A percentile compares a stretch with the other conserved stretches of the same genome.
Evolutionary conservation across 2,888 invertebrate genomes (phyloP).

Genomic region (Himalopsyche kuldschensis): DNA sequence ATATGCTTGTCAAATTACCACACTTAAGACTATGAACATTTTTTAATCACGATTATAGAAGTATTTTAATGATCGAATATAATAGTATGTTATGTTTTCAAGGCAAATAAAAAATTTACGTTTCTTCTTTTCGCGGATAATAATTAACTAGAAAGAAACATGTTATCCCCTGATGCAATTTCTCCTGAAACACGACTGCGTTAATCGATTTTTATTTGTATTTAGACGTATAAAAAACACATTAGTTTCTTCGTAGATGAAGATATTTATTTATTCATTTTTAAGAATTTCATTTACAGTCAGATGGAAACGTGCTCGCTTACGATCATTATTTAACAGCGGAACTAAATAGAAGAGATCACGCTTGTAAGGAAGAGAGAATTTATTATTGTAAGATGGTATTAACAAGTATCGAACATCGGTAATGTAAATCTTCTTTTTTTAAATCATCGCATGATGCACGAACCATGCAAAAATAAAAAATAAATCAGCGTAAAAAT

Average conservation of each 20-base stretch:
- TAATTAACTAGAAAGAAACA: neutral
- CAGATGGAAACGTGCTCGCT: neutral
- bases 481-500: neutral
- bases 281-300: neutral
- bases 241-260: neutral
- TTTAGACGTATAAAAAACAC: neutral
- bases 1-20: too few species aligned
- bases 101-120: too few species aligned
- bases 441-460: neutral
- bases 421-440: neutral
- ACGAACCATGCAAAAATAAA: neutral
- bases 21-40: too few species aligned
- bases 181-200: neutral
- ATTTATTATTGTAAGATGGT: neutral
- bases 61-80: too few species aligned
- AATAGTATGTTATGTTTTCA: too few species aligned
- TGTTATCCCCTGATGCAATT: neutral
- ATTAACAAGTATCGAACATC: neutral
- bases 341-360: slow-evolving; percentile 1
- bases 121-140: too few species aligned
- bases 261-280: neutral
- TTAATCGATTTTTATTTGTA: neutral
- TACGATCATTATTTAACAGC: slow-evolving; percentile 11
- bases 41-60: too few species aligned
- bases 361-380: neutral